phyloP scores from a whole-genome alignment of 2,888 invertebrate species.

The Platypus cylindrus region DNA sequence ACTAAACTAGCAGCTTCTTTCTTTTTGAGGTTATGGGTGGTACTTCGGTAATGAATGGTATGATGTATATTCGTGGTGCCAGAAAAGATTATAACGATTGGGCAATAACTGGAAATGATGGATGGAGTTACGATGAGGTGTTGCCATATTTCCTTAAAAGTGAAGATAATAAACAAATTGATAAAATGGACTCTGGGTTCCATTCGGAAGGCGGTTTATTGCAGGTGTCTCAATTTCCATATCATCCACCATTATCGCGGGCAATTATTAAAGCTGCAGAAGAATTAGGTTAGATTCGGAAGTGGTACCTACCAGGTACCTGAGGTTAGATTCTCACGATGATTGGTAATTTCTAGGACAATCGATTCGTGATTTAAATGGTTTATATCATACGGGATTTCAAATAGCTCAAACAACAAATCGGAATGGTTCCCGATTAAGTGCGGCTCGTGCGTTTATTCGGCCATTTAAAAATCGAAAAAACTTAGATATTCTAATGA shows the following conservation, averaged over 20 bases:
- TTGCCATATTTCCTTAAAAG: slow-evolving; percentile 82
- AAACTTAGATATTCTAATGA: slow-evolving; percentile 74
- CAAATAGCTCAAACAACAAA: slow-evolving; percentile 80
- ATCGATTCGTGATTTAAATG: slow-evolving; percentile 67
- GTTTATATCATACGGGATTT: slow-evolving; percentile 68
- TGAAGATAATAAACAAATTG: slow-evolving; percentile 62
- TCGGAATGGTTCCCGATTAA: slow-evolving; percentile 72
- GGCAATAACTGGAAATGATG: slow-evolving; percentile 73
- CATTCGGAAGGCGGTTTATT: slow-evolving; percentile 67
- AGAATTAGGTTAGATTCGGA: slow-evolving; percentile 48
- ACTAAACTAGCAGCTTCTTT: background rate
- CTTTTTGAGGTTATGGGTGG: slow-evolving; percentile 65
- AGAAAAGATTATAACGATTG: slow-evolving; percentile 78
- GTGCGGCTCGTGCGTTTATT: slow-evolving; percentile 69
- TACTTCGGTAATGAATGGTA: slow-evolving; percentile 87
- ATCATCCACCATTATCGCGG: slow-evolving; percentile 71
- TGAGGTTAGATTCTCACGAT: background rate
- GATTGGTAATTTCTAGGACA: slow-evolving; percentile 51
- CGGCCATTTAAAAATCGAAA: slow-evolving; percentile 61
- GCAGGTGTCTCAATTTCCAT: slow-evolving; percentile 70
- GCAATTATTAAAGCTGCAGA: slow-evolving; percentile 66
- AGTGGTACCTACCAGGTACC: no score
- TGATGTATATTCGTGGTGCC: slow-evolving; percentile 90
- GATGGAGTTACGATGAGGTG: slow-evolving; percentile 83
- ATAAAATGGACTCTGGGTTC: slow-evolving; percentile 61